Conservation (phyloP, 2,797 vertebrate genomes). For the Halcyon smyrnensis region DNA sequence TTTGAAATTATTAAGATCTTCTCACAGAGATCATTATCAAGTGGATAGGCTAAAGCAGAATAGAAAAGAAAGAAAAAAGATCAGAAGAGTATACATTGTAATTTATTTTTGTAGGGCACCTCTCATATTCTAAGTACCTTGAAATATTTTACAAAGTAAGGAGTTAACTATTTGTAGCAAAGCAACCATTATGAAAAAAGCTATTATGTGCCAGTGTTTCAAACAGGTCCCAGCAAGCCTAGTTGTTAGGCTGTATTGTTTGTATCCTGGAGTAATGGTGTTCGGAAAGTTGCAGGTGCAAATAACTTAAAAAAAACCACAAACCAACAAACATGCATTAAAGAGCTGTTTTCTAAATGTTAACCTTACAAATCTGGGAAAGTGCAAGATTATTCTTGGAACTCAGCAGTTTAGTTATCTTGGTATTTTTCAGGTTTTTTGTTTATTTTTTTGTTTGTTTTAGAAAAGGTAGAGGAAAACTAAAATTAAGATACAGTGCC, state of each 20-base stretch:
- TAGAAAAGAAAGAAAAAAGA: background rate
- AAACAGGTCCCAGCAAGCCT: constrained; percentile 5
- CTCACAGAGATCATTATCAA: background rate
- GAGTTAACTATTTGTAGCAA: constrained; percentile 1
- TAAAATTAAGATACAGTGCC: background rate
- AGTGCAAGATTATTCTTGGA: background rate
- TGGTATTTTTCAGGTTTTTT: rapidly evolving
- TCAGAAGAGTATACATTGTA: background rate
- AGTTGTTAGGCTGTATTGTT: background rate
- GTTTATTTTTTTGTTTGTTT: background rate
- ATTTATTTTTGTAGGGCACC: background rate
- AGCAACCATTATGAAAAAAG: background rate
- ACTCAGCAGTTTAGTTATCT: background rate
- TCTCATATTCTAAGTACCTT: background rate
- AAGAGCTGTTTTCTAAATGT: background rate
- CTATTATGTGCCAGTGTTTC: background rate
- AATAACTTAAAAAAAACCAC: background rate
- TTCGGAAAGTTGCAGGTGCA: constrained; percentile 3
- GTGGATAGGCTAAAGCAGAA: background rate
- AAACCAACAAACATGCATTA: background rate
- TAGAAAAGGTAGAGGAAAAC: background rate
- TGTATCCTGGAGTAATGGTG: background rate
- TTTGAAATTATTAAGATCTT: background rate
- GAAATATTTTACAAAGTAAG: constrained; percentile 13
- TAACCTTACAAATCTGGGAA: background rate